Base-by-base conservation (phyloP, 2,888 invertebrate species). In the Vannuccia rotundouncinata region DNA sequence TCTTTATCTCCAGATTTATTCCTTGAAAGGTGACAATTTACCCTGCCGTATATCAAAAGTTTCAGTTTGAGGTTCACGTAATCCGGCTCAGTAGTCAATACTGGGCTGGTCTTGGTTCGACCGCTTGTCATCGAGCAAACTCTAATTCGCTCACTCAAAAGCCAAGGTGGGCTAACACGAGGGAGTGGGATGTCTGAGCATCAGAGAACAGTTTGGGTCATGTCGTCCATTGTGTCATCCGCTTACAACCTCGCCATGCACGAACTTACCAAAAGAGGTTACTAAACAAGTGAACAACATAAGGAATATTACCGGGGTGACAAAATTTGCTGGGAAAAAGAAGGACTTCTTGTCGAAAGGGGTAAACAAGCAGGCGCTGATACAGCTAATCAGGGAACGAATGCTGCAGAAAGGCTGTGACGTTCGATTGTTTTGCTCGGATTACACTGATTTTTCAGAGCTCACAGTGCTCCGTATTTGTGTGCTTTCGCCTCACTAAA, bases 211-310 rank as follows among this genome's bases (percentile, higher is more conserved):
- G 25, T 82, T 80, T 82, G 81, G 81, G 59, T 82, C 78, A 74
- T 81, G 76, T 81, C 81, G 31, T 29, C 77, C 10, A 82, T 80
- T 10, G 78, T 79, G 25, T 31, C 29, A 27, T 79, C 82, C 74
- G 82, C 75, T 17, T 31, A 78, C 73, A 82, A 82, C 74, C 25
- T 29, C 25, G 79, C 80, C n/a, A 82, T 82, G 82, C 81, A 83
- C 30, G 77, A 73, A 17, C 80, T 83, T 74, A 75, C 28, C 73
- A 75, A 79, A 17, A 30, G n/a, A 30, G 1, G 59, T 28, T 80
- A 73, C 73, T 28, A 78, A 29, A 80, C 82, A 74, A 82, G 79
- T 75, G 80, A 82, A 60, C 82, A 83, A 45, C 82, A 82, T 77
- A 83, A 78, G 30, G 81, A 83, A 59, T 66, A 59, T 78, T 78